Evolutionary conservation across 2,797 vertebrate genomes (phyloP), one percentile per base, ranked within the genome.

Genomic region (Bradypodion ventrale): DNA sequence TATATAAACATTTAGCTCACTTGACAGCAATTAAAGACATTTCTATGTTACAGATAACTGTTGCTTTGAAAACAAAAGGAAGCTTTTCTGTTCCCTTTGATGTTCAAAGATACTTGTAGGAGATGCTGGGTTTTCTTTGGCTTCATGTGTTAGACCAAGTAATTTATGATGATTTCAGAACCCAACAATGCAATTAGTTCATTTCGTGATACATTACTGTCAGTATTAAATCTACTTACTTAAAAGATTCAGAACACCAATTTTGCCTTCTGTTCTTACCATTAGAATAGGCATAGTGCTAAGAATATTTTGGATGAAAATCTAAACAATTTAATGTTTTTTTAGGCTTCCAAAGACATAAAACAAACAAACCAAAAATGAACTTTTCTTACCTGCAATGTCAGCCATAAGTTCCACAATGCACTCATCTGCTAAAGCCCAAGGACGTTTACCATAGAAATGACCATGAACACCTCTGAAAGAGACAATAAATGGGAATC

Each of bases 381-480:
- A 7, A 63, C 84, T 77, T 63, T 69, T 94, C 97, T 95, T 95
- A 99, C 98, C 98, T 15, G 98, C 97, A 76, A 99, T 78, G 2
- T 96, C 93, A 0, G 95, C 95, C 98, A 99, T 99, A 29, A 96
- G 90, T 4, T 95, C 95, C 92, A 96, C 91, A 2, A 99, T 88
- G 87, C 93, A 96, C 83, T 99, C 96, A 0, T 99, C 98, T 32
- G 96, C 97, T 94, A 94, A 96, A 8, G 96, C 97, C 98, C 98
- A 99, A 0, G 98, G 98, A 1, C 97, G 96, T 1, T 89, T 90
- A 9, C 98, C 98, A 2, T 79, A 66, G 0, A 91, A 92, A 90
- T 99, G 98, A 12, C 98, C 98, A 6, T 98, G 97, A 4, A 93
- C 93, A 0, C 97, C 98, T 40, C 98, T 99, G 93, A 49, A 94